A percentile compares a stretch with the other conserved stretches of the same genome.
These are phyloP conservation scores for Amazona finschi DNA, from an alignment of 2,797 vertebrate genomes.

Conservation along the genomic window DNA sequence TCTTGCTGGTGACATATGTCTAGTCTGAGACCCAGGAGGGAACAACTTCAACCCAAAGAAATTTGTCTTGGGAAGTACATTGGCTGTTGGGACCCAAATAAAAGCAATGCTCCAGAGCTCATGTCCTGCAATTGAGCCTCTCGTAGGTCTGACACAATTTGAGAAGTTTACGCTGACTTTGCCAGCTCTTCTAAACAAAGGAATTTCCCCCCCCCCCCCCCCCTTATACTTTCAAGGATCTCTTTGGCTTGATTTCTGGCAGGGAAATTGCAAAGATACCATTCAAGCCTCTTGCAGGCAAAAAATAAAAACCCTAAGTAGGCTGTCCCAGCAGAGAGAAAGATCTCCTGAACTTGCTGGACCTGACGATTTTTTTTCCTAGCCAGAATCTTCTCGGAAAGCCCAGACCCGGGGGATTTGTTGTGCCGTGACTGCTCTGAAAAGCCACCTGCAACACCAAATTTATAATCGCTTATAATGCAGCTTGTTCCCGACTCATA, in stretches of 20 bases:
- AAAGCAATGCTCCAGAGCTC: not conserved
- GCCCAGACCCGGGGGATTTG: not conserved
- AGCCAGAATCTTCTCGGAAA: not conserved
- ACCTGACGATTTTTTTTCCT: not conserved
- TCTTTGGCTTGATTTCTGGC: not conserved
- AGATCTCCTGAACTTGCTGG: not conserved
- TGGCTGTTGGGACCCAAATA: not conserved
- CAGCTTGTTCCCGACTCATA: not conserved
- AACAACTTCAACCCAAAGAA: not conserved
- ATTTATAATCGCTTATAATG: not conserved
- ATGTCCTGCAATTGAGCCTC: not conserved
- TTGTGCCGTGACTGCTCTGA: not conserved
- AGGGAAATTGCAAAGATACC: not conserved
- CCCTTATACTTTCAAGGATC: not conserved
- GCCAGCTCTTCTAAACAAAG: not conserved
- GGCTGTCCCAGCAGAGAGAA: not conserved
- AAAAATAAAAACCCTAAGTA: not conserved
- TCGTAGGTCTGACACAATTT: not conserved
- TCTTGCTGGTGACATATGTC: not conserved
- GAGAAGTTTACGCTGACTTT: not conserved
- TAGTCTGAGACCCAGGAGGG: not conserved
- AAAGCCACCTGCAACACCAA: not conserved
- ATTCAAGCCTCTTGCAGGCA: not conserved
- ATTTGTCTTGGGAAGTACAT: not conserved
- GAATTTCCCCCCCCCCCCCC: not conserved